A percentile compares a stretch with the other conserved stretches of the same genome.
Conservation (phyloP, 2,888 invertebrate genomes). For the Drosophila paracracens region DNA sequence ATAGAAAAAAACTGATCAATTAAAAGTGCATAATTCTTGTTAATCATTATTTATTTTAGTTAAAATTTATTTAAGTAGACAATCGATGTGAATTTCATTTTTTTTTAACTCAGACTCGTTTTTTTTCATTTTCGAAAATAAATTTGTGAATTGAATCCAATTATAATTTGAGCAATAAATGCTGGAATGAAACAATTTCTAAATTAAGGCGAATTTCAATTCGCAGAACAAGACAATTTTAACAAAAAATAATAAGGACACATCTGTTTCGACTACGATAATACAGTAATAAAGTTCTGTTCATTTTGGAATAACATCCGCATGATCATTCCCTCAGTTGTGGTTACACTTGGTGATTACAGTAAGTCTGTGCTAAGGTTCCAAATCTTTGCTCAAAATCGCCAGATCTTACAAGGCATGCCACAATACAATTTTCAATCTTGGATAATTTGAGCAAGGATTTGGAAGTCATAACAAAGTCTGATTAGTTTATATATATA, state of each 20-base stretch:
- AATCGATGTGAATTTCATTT: constrained; percentile 2
- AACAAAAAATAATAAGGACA: constrained; percentile 7
- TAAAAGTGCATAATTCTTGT: neutral
- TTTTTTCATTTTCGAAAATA: neutral
- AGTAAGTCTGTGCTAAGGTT: constrained; percentile 9
- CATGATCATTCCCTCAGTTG: neutral
- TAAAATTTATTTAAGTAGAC: constrained; percentile 14
- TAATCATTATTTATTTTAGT: constrained; percentile 28
- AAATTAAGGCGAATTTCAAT: constrained; percentile 3
- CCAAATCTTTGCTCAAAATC: neutral
- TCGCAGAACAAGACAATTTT: constrained; percentile 3
- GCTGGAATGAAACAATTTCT: constrained; percentile 17
- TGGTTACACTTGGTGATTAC: constrained; percentile 29
- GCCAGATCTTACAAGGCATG: neutral
- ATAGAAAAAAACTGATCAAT: neutral
- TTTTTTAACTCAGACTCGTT: neutral
- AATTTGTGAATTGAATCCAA: constrained; percentile 13
- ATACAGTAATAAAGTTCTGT: constrained; percentile 12
- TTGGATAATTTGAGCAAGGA: neutral
- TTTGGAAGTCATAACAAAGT: constrained; percentile 2
- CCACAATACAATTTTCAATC: neutral
- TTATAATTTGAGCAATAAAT: constrained; percentile 1
- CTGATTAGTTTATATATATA: neutral
- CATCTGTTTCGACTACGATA: constrained; percentile 19
- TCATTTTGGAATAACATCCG: constrained; percentile 36